Evolutionary conservation across 2,888 invertebrate genomes (phyloP).

Genomic region (Hypomecis punctinalis): DNA sequence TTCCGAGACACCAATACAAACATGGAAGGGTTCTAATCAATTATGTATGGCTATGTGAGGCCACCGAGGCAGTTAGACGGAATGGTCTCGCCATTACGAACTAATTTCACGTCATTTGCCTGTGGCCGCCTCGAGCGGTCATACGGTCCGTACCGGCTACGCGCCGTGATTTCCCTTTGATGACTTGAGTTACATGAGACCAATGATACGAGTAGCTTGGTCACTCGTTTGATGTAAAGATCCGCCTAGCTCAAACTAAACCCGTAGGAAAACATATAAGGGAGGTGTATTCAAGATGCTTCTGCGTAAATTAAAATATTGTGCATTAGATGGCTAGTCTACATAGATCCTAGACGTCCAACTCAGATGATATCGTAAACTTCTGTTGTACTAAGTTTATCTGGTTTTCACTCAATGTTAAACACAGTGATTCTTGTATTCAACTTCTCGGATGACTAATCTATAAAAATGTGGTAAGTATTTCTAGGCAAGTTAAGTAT

Average conservation of each 20-base stretch:
- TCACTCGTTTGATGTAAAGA: conserved; percentile 19
- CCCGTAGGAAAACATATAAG: neutral
- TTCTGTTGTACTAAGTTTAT: no score
- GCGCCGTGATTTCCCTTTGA: conserved; percentile 38
- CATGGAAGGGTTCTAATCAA: conserved; percentile 73
- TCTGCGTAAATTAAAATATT: no score
- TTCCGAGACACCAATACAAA: conserved; percentile 40
- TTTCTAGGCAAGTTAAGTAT: no score
- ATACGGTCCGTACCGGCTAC: conserved; percentile 48
- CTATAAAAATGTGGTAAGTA: no score
- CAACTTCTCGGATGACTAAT: no score
- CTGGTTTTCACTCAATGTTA: no score
- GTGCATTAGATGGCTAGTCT: no score
- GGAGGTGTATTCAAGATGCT: no score
- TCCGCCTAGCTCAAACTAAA: neutral
- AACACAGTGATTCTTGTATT: no score
- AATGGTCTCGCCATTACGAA: conserved; percentile 83
- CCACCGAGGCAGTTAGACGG: conserved; percentile 76
- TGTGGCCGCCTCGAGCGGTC: conserved; percentile 75
- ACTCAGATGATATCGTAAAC: no score
- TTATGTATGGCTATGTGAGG: conserved; percentile 76
- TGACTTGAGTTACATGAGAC: conserved; percentile 34
- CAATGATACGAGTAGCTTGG: conserved; percentile 26
- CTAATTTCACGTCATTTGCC: conserved; percentile 84
- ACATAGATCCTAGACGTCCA: no score